Base-by-base conservation (phyloP, 1,140 invertebrate genomes). In the Drosophila leontia region DNA sequence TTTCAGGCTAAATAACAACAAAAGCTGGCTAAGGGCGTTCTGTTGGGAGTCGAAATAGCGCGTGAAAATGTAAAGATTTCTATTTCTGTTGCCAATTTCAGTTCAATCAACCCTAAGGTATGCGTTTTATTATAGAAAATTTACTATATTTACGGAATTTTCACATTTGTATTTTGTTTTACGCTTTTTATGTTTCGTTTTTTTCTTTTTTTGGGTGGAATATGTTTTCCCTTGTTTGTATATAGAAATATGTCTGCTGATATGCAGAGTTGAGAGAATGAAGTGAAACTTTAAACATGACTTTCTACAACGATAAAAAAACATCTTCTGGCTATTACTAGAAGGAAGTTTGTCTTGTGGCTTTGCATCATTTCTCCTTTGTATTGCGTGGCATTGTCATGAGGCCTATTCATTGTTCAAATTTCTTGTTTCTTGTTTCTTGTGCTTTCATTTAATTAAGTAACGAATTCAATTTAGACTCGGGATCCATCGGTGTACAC, bases 231-330 rank as follows among this genome's bases (percentile, higher is more conserved):
- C 42, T 64, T 60, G 19, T 41, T 75, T 58, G n/a, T 39, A 37
- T 67, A 17, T 78, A 84, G 76, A 87, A 87, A 87, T 88, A 56
- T 39, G 53, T 15, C 53, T 56, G 53, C 35, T 79, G 84, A 86
- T 86, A 87, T 87, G 84, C 77, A 88, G 80, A 80, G 77, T 74
- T 78, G 68, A 90, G 61, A 88, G 80, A 80, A 60, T 84, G 69
- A 63, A 75, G 48, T 68, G 53, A 71, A 75, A 80, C 67, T 87
- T 82, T 77, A 34, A 56, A 76, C 67, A 82, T 79, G 65, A 58
- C 68, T 71, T 63, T 29, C 32, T 51, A 77, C 15, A 75, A 67
- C 65, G 47, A 62, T 50, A 60, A 63, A 78, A 82, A 69, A 82
- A 51, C 37, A 15, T 61, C 47, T 58, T 50, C 44, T 32, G 50